phyloP scores from a whole-genome alignment of 1,140 invertebrate genomes.

The Aphis gossypii region DNA sequence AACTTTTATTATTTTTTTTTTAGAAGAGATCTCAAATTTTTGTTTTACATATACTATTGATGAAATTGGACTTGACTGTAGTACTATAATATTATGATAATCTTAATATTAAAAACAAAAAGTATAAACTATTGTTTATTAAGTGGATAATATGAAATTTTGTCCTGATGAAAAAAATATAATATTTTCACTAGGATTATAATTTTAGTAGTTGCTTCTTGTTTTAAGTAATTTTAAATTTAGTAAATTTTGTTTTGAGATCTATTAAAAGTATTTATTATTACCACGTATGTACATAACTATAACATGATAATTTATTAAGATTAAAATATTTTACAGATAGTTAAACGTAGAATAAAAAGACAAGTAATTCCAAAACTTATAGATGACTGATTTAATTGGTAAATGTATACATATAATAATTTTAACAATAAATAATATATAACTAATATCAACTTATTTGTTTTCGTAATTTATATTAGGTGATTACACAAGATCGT shows the following conservation, averaged over 20 bases:
- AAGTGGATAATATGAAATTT: background rate
- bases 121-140: background rate
- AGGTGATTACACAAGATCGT: background rate
- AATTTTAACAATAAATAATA: conserved; percentile 44
- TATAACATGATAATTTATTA: background rate
- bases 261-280: background rate
- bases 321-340: background rate
- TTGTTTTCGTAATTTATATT: background rate
- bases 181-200: background rate
- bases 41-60: background rate
- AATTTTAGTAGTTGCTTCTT: background rate
- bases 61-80: too few relatives aligned
- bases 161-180: background rate
- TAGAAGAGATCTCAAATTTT: background rate
- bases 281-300: background rate
- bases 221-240: background rate
- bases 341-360: background rate
- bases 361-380: background rate
- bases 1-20: background rate
- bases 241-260: background rate
- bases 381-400: conserved; percentile 42
- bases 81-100: background rate
- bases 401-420: background rate
- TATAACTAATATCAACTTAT: conserved; percentile 41
- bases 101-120: background rate